Conservation (phyloP, 2,888 invertebrate species). For the Trichopria drosophilae region DNA sequence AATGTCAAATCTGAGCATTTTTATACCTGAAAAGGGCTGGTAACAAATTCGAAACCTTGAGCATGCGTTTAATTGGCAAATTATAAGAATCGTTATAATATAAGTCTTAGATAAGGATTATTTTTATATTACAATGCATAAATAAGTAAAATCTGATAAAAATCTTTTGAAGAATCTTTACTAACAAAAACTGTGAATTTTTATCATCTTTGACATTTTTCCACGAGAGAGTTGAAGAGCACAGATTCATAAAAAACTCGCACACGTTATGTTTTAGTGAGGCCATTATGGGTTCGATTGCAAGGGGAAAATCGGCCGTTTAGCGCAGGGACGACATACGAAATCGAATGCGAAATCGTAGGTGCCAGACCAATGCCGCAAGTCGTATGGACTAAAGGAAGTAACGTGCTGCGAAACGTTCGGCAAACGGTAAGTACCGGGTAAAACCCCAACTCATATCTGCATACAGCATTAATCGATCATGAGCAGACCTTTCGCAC, state of each 20-base stretch:
- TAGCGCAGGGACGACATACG: conserved; percentile 72
- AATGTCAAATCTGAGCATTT: no score
- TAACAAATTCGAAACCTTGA: no score
- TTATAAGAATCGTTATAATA: no score
- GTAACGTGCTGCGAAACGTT: conserved; percentile 68
- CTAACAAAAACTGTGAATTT: not conserved
- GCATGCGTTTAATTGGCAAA: no score
- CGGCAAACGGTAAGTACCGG: conserved; percentile 68
- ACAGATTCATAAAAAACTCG: not conserved
- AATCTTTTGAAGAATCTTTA: not conserved
- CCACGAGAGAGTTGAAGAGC: conserved; percentile 1
- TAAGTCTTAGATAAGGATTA: no score
- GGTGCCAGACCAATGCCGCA: conserved; percentile 77
- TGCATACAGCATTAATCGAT: no score
- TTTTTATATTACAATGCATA: no score
- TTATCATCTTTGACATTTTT: not conserved
- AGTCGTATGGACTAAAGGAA: conserved; percentile 79
- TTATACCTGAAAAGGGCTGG: no score
- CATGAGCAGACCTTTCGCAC: no score
- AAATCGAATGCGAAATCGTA: conserved; percentile 72
- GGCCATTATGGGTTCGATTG: conserved; percentile 71
- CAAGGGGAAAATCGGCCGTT: conserved; percentile 72
- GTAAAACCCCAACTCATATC: no score
- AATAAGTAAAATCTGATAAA: not conserved
- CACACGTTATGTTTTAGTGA: conserved; percentile 62